These are phyloP conservation scores for Anguilla pacifica DNA, from an alignment of 2,797 vertebrate genomes.

Conservation along the genomic window DNA sequence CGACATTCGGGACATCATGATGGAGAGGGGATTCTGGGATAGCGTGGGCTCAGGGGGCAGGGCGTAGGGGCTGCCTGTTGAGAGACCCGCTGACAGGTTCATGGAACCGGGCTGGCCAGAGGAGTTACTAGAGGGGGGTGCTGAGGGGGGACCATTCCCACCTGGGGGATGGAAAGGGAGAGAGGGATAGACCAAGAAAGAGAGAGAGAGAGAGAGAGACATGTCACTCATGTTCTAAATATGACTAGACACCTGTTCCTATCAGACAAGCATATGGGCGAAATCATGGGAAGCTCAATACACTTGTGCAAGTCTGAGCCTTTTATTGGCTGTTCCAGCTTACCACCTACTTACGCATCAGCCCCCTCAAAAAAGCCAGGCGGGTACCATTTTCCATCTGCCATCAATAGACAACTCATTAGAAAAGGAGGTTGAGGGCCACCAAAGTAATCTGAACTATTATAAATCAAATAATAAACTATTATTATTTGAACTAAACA, in stretches of 20 bases:
- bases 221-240: neutral
- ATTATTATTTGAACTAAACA: neutral
- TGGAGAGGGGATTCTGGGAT: constrained; percentile 97
- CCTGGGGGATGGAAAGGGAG: constrained; percentile 64
- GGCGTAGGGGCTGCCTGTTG: constrained; percentile 91
- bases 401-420: neutral
- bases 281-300: neutral
- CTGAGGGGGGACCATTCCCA: constrained; percentile 87
- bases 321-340: neutral
- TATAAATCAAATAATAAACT: too few species aligned
- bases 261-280: neutral
- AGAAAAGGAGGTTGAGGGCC: neutral
- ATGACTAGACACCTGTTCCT: neutral
- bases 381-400: neutral
- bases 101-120: constrained; percentile 80
- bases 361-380: too few species aligned
- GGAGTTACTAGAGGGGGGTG: constrained; percentile 82
- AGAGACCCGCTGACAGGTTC: constrained; percentile 90
- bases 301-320: neutral
- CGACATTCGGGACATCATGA: constrained; percentile 99
- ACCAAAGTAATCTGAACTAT: neutral
- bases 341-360: neutral
- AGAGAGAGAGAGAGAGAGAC: constrained; percentile 30
- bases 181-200: constrained; percentile 31
- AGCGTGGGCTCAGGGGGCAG: constrained; percentile 97